Percentiles rank a stretch among this genome's conserved stretches.
Evolutionary conservation across 2,888 invertebrate species (phyloP).

Genomic region (Meganola albula): DNA sequence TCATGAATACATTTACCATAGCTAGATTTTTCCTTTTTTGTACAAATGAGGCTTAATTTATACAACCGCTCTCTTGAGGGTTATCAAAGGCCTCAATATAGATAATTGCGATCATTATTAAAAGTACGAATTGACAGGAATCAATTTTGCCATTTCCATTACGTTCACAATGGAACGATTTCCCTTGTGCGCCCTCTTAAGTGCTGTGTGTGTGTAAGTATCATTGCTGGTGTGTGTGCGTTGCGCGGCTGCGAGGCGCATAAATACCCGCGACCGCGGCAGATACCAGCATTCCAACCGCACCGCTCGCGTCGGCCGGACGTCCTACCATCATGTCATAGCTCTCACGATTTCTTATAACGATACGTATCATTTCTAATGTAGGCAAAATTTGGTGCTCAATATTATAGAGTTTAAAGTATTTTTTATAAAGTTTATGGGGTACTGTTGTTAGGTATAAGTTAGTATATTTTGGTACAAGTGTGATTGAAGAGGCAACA

Average conservation of each 20-base stretch:
- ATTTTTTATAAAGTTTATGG: slow-evolving; percentile 68
- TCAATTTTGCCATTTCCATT: slow-evolving; percentile 66
- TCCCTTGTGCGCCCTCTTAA: slow-evolving; percentile 61
- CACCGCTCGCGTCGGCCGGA: slow-evolving; percentile 48
- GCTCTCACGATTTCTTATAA: slow-evolving; percentile 50
- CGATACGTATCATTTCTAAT: slow-evolving; percentile 71
- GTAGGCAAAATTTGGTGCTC: slow-evolving; percentile 67
- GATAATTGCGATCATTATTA: slow-evolving; percentile 69
- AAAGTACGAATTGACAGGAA: slow-evolving; percentile 62
- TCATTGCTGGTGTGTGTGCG: slow-evolving; percentile 28
- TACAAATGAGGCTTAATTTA: slow-evolving; percentile 23
- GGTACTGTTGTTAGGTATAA: slow-evolving; percentile 47
- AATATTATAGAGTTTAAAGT: slow-evolving; percentile 47
- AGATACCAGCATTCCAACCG: slow-evolving; percentile 50
- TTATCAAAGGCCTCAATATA: slow-evolving; percentile 39
- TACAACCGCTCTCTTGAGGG: slow-evolving; percentile 23
- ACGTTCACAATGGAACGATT: slow-evolving; percentile 68
- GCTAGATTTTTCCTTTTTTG: slow-evolving; percentile 11
- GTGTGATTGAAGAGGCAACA: slow-evolving; percentile 51
- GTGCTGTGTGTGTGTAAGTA: slow-evolving; percentile 33
- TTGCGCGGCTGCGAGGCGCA: slow-evolving; percentile 26
- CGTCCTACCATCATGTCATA: slow-evolving; percentile 54
- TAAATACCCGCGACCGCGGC: slow-evolving; percentile 42
- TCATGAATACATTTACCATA: slow-evolving; percentile 37
- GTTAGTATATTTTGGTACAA: slow-evolving; percentile 33